Percentiles rank a stretch among this genome's conserved stretches.
Evolutionary conservation across 2,797 vertebrate species (phyloP).

Genomic region (Cynopterus sphinx): DNA sequence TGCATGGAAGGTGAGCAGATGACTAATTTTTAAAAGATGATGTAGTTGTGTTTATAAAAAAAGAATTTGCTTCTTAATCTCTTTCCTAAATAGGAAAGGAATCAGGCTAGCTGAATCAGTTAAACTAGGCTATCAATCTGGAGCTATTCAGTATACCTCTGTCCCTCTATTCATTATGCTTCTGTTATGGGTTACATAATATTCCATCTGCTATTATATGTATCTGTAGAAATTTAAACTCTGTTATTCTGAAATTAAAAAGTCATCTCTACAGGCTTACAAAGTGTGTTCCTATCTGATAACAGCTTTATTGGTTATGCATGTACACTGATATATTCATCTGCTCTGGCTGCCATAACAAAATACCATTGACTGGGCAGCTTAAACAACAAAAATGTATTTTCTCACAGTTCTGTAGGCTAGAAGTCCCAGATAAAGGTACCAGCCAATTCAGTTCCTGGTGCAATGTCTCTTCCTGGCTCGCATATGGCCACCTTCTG

Average conservation of each 20-base stretch:
- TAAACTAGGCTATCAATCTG: not conserved
- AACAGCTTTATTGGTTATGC: constrained; percentile 33
- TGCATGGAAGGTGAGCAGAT: constrained; percentile 51
- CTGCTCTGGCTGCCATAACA: not conserved
- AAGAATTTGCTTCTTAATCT: not conserved
- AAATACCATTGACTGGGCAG: not conserved
- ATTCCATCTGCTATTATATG: constrained; percentile 7
- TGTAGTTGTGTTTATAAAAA: not conserved
- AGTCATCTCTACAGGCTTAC: constrained; percentile 2
- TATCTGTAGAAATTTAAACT: constrained; percentile 37
- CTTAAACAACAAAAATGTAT: constrained; percentile 36
- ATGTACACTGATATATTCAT: not conserved
- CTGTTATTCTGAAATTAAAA: constrained; percentile 32
- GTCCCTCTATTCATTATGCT: not conserved
- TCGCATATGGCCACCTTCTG: not conserved
- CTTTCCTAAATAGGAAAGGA: not conserved
- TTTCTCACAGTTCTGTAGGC: constrained; percentile 35
- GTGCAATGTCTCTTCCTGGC: not conserved
- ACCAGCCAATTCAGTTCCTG: not conserved
- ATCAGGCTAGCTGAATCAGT: not conserved
- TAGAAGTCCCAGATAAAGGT: constrained; percentile 34
- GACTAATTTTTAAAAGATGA: constrained; percentile 46
- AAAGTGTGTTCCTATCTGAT: constrained; percentile 33
- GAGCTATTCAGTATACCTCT: not conserved
- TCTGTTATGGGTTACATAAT: constrained; percentile 38